Evolutionary conservation across 64 coral and sea anemone species (phyloP), one percentile per base, ranked within the genome.

Genomic region (Dendronephthya gigantea): DNA sequence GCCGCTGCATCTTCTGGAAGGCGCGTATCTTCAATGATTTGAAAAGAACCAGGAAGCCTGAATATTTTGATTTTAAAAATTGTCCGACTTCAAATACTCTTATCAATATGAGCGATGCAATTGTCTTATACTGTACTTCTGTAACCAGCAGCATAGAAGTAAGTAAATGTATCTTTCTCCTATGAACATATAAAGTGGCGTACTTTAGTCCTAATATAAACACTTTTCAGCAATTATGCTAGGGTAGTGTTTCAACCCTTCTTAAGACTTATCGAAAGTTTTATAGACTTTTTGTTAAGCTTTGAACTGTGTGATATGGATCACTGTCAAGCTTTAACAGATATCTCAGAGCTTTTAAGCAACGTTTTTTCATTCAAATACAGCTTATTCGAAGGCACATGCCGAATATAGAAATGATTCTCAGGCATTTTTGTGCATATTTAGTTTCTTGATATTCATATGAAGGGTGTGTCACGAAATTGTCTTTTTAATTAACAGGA

Each of bases 111-210:
- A 30, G 10, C 33, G 89, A 90, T 11, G 83, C 34, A 85, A 84
- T 93, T 28, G 74, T 34, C 28, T 55, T 75, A 35, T 93, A 93
- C 50, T 81, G 40, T 19, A 86, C 91, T n/a, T 87, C 87, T 16
- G 62, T 93, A 50, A 86, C 83, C 15, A 90, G 91, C 84, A 93
- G 15, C 40, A 40, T 90, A 50, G 91, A 93, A 75, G 91, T 93
- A 83, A 59, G 88, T 91, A 28, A 11, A 30, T 35, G 11, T 39
- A 2, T 28, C 0, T 29, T 35, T 79, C 9, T 35, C 10, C 27
- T 28, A 12, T 9, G 13, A 9, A 8, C 15, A 12, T 16, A 33
- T 79, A n/a, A n/a, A 1, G 72, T 79, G 30, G 12, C 29, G 28
- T 39, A 45, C 36, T 79, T 34, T 79, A 16, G 4, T 4, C 36